Conservation (phyloP, 2,113 vertebrate genomes). For the Chaetodon trifascialis region DNA sequence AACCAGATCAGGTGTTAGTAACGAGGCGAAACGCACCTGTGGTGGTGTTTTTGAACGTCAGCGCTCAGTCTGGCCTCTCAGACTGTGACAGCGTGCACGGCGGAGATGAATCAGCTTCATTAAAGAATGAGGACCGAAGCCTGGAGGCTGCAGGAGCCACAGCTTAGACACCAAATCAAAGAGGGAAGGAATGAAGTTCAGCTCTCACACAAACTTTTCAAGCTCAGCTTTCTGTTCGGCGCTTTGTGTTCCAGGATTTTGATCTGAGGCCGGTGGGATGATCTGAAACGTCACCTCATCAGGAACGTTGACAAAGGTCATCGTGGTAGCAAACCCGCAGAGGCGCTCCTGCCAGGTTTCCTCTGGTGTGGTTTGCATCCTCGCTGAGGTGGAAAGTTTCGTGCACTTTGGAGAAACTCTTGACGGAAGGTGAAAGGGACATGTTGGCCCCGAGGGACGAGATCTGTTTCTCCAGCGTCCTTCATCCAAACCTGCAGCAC, state of each 20-base stretch:
- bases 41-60: too few species aligned
- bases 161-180: too few species aligned
- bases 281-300: slow-evolving; percentile 5
- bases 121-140: too few species aligned
- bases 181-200: not conserved
- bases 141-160: too few species aligned
- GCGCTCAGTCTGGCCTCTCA: too few species aligned
- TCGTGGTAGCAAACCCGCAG: slow-evolving; percentile 21
- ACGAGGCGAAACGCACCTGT: too few species aligned
- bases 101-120: too few species aligned
- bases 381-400: slow-evolving; percentile 27
- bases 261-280: not conserved
- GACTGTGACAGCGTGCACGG: too few species aligned
- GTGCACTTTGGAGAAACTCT: slow-evolving; percentile 31
- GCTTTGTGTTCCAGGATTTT: not conserved
- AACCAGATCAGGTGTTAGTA: too few species aligned
- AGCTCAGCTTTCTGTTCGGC: not conserved
- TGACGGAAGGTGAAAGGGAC: slow-evolving; percentile 60
- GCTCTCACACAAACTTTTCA: not conserved
- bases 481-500: slow-evolving; percentile 18
- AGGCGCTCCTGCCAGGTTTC: slow-evolving; percentile 1
- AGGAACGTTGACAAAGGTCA: slow-evolving; percentile 11
- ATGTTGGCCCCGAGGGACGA: slow-evolving; percentile 33
- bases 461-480: slow-evolving; percentile 46
- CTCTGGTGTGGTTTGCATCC: slow-evolving; percentile 32